Percentiles rank a stretch among this genome's conserved stretches.
phyloP scores from a whole-genome alignment of 2,888 invertebrate species.

The Tanytarsus gracilentus region DNA sequence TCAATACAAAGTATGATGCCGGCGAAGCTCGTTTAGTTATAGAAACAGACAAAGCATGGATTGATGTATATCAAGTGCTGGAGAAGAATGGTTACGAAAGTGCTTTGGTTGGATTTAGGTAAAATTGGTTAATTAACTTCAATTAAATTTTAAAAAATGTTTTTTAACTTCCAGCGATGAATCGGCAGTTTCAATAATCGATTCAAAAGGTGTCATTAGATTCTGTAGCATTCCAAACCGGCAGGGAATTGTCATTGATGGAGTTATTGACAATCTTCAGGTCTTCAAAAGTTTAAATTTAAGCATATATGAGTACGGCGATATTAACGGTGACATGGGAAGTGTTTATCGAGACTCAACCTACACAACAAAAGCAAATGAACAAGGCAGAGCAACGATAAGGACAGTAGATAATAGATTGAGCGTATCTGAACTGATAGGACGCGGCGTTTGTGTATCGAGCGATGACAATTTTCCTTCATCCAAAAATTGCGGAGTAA shows the following conservation, averaged over 20 bases:
- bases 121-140: no score
- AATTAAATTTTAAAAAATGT: no score
- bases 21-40: constrained; percentile 39
- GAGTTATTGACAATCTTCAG: constrained; percentile 69
- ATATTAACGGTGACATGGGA: constrained; percentile 57
- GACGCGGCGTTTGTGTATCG: constrained; percentile 64
- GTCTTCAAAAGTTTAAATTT: constrained; percentile 47
- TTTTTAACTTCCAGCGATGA: no score
- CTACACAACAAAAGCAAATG: constrained; percentile 50
- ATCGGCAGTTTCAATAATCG: constrained; percentile 68
- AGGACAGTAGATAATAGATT: constrained; percentile 51
- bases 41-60: constrained; percentile 40
- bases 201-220: constrained; percentile 61
- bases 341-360: constrained; percentile 46
- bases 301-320: constrained; percentile 62
- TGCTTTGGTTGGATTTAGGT: constrained; percentile 70
- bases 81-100: constrained; percentile 59
- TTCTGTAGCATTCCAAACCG: constrained; percentile 47
- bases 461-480: neutral
- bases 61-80: constrained; percentile 44
- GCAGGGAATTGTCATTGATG: constrained; percentile 63
- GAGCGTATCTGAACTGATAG: constrained; percentile 65
- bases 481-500: constrained; percentile 82
- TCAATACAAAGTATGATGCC: constrained; percentile 34
- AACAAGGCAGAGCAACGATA: constrained; percentile 57